Conservation (phyloP, 2,113 vertebrate genomes). For the Odobenus rosmarus region DNA sequence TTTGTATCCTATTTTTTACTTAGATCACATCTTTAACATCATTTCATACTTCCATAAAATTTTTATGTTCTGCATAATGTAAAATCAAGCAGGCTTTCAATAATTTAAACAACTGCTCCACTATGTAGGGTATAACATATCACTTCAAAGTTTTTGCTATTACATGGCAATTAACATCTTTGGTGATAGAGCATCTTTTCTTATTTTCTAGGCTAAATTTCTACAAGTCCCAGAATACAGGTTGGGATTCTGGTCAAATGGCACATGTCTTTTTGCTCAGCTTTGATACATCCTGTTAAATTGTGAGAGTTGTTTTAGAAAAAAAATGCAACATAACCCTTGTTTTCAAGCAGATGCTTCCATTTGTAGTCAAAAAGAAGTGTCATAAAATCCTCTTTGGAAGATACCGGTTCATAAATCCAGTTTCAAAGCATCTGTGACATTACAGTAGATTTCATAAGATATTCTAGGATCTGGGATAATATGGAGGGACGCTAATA, state of each 20-base stretch:
- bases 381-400: background rate
- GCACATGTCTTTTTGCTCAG: background rate
- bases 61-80: background rate
- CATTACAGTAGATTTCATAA: background rate
- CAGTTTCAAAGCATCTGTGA: constrained; percentile 22
- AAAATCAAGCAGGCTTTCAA: background rate
- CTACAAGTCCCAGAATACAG: background rate
- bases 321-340: background rate
- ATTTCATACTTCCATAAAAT: background rate
- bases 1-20: background rate
- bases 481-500: background rate
- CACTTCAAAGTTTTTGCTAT: background rate
- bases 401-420: background rate
- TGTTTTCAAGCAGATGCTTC: background rate
- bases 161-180: background rate
- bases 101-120: background rate
- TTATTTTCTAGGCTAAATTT: background rate
- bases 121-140: background rate
- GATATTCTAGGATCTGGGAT: background rate
- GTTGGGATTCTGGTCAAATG: background rate
- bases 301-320: background rate
- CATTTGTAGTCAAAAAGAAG: background rate
- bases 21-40: background rate
- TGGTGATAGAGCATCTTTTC: background rate
- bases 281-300: background rate